A percentile compares a stretch with the other conserved stretches of the same genome.
phyloP scores from a whole-genome alignment of 1,140 invertebrate genomes.

The Cydia amplana region DNA sequence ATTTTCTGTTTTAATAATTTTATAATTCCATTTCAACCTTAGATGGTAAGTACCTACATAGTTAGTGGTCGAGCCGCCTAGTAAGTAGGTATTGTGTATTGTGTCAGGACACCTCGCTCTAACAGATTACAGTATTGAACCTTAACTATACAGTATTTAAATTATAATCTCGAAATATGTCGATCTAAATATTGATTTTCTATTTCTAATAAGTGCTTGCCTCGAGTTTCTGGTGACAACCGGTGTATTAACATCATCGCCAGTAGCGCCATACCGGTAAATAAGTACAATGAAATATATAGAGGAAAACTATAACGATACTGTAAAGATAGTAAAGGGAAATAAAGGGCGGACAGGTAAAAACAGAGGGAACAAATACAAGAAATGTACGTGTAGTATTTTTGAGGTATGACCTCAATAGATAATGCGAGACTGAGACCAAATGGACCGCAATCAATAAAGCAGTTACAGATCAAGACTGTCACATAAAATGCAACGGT shows the following conservation, averaged over 20 bases:
- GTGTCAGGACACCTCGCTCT: too few species aligned
- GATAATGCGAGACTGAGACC: not conserved
- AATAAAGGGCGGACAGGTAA: not conserved
- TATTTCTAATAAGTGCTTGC: not conserved
- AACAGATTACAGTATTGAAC: too few species aligned
- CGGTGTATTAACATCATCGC: not conserved
- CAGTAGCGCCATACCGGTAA: not conserved
- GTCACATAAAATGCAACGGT: not conserved
- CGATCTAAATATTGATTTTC: not conserved
- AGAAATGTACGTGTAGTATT: constrained; percentile 6
- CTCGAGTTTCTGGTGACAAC: constrained; percentile 9
- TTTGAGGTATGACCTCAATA: not conserved
- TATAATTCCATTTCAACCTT: too few species aligned
- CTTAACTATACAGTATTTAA: not conserved
- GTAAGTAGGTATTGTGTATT: too few species aligned
- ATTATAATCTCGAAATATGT: not conserved
- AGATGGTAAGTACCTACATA: too few species aligned
- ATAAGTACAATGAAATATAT: not conserved
- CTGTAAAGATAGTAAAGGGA: not conserved
- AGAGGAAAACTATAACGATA: constrained; percentile 5
- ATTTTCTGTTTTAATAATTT: too few species aligned
- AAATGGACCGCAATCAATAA: not conserved
- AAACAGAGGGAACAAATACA: not conserved
- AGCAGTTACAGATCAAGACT: not conserved
- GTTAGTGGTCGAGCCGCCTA: too few species aligned